Evolutionary conservation across 1,140 invertebrate species (phyloP).

Genomic region (Sipha flava): DNA sequence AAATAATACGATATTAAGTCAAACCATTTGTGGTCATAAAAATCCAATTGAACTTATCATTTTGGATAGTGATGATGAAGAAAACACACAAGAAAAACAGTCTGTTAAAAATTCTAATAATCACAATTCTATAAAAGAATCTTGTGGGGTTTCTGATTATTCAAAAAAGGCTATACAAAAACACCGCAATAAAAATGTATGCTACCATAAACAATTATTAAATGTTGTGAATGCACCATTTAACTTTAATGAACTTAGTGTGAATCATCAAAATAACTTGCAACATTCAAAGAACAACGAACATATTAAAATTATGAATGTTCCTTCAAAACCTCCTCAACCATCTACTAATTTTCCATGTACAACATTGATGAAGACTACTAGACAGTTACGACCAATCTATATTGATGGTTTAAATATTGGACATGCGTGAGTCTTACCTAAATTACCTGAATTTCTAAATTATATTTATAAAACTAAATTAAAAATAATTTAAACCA

Average conservation of each 20-base stretch:
- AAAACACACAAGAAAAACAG: not conserved
- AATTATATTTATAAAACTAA: not conserved
- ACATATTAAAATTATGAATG: not conserved
- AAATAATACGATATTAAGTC: too few species aligned
- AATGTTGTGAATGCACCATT: not conserved
- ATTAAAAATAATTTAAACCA: too few species aligned
- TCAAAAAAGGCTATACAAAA: not conserved
- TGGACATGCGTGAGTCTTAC: conserved; percentile 9
- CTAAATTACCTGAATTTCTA: too few species aligned
- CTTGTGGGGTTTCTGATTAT: too few species aligned
- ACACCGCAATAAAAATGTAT: not conserved
- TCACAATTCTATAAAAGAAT: not conserved
- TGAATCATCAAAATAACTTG: not conserved
- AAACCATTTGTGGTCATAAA: not conserved
- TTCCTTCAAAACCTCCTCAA: not conserved
- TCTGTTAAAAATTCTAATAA: not conserved
- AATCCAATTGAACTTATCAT: not conserved
- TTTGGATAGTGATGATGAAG: not conserved
- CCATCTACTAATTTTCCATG: not conserved
- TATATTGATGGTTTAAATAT: conserved; percentile 20
- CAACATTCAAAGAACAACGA: not conserved
- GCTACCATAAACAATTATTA: not conserved
- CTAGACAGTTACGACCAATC: not conserved
- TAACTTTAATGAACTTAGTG: not conserved
- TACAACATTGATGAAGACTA: not conserved